Base-by-base conservation (phyloP, 2,113 vertebrate genomes). In the Procavia capensis region DNA sequence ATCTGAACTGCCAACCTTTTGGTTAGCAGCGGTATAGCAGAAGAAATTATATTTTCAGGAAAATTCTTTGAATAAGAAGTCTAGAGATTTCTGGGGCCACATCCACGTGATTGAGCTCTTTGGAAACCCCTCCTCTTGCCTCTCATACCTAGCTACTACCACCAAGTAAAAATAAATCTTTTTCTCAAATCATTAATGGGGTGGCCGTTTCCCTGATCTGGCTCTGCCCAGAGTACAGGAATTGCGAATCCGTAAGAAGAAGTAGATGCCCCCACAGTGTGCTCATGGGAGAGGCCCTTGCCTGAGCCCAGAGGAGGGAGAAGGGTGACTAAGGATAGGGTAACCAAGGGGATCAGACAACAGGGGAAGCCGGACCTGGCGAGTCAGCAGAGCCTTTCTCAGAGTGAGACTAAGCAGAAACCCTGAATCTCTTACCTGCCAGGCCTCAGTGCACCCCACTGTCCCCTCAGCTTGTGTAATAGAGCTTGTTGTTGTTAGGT, bases 41-140 rank as follows among this genome's bases (percentile, higher is more conserved):
- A 61, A 57, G 61, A 81, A 64, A 34, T 3, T 1, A 0, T 20
- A 70, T 36, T 57, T 66, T 83, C 59, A 36, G 85, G 88, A 63
- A 68, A 80, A 36, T 50, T 57, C 70, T 84, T 64, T 45, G 39
- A 78, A 14, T 11, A 39, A 68, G 39, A 25, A 11, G 63, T 14
- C 27, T 39, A 61, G 59, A 78, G 82, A 41, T 17, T 54, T 57
- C 57, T 41, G 31, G 68, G 19, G 1, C 68, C 31, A 2, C 0
- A 4, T 1, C 14, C 6, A 0, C 4, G 27, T 19, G 4, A 45
- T 14, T 0, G 27, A 66, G 41, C 41, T 22, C 0, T 10, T 31
- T 36, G 84, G 20, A 61, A 10, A 34, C 16, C 39, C 24, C 6
- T 31, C 22, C 29, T 41, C 82, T 68, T 43, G 61, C 50, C 16